Base-by-base conservation (phyloP, 2,888 invertebrate species). In the Caenorhabditis panamensis region DNA sequence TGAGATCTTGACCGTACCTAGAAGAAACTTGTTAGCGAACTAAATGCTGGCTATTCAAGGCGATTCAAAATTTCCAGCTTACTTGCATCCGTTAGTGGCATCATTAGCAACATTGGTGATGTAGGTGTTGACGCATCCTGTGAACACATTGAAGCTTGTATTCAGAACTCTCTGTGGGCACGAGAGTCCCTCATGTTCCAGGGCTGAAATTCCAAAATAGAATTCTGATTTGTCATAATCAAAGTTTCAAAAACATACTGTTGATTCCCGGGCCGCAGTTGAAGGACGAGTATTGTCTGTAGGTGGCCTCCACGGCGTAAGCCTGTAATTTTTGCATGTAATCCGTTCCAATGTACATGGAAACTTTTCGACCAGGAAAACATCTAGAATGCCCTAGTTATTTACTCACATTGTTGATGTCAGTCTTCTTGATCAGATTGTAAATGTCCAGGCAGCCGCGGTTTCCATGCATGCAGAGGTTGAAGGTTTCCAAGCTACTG, bases 211-310 rank as follows among this genome's bases (percentile, higher is more conserved):
- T 26, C 18, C 20, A 68, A 58, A 68, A 44, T 20, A 54, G 31
- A 51, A 64, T 6, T 5, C 8, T 24, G 4, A 49, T 51, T 51
- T n/a, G 28, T 71, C 18, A 2, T 31, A n/a, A n/a, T n/a, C 18
- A 58, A 24, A n/a, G 1, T 2, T 4, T n/a, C 24, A n/a, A 36
- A 16, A 58, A 66, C 72, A 44, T 53, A 84, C 83, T 84, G 64
- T 83, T 83, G 18, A 83, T 71, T 75, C 84, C 84, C 0, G 84
- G 84, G 9, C 84, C 84, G 61, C 84, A 84, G 71, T 84, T 84
- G 78, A 84, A 84, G n/a, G 61, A 62, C 53, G 73, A 56, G 67
- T 84, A 83, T 58, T 68, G 67, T 26, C 63, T 53, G n/a, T 82
- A 69, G 44, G 82, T 83, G 51, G 83, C 83, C 16, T 78, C 80